Evolutionary conservation across 2,888 invertebrate species (phyloP), one percentile per base, ranked within the genome.

Genomic region (Hermaeophaga mercurialis): DNA sequence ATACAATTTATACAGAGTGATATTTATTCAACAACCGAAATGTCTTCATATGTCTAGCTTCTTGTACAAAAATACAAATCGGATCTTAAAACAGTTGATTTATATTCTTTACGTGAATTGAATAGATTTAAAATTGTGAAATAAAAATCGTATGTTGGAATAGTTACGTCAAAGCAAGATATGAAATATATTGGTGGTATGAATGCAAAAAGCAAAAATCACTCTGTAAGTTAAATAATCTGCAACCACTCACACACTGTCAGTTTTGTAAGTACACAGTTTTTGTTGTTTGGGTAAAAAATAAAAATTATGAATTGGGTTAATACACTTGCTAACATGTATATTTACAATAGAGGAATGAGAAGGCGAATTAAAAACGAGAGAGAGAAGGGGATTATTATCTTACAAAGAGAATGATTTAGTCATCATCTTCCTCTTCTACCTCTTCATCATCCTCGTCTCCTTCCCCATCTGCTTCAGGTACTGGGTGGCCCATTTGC

Each of bases 381-480:
- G 36, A 33, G 48, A 26, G 17, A n/a, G 15, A 26, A 43, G 12
- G 22, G 12, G 12, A 4, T 24, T 9, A 34, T 48, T 28, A 44
- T 53, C 34, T 41, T 58, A 55, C 45, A 50, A 41, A 39, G 17
- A 38, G 2, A 38, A 38, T 12, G 66, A 75, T 76, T 78, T 81
- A 80, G 70, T 81, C 82, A 69, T 81, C 81, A 65, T 82, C 72
- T 57, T 75, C 72, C 56, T 73, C 72, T 19, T 73, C 76, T 14
- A 72, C 74, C 33, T 71, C 74, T 19, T 84, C 68, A 24, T 72
- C 76, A 11, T 84, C 68, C 72, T 83, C 85, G 67, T 86, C 43
- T 2, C 14, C 85, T 59, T 85, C 87, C 24, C 85, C 87, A 12
- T 80, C 85, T 56, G 85, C 86, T 52, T 84, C 86, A 46, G 82